Percentiles rank a stretch among this genome's conserved stretches.
Evolutionary conservation across 1,140 invertebrate species (phyloP).

Genomic region (Camponotus pennsylvanicus): DNA sequence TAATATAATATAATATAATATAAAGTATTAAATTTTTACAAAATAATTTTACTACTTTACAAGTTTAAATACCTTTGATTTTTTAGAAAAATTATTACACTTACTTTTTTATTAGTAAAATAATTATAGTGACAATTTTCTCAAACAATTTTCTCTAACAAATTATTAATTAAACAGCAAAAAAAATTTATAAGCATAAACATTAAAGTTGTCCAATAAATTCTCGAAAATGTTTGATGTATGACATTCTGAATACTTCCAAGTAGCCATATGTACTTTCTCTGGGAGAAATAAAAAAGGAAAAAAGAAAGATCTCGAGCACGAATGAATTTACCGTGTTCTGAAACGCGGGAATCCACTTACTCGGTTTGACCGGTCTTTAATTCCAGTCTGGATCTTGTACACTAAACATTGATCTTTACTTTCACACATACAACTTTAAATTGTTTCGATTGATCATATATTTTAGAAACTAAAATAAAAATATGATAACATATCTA

Average conservation of each 20-base stretch:
- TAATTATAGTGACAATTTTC: background rate
- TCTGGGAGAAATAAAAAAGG: slow-evolving; percentile 45
- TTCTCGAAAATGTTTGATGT: slow-evolving; percentile 60
- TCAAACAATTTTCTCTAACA: background rate
- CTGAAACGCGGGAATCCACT: slow-evolving; percentile 36
- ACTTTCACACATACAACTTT: background rate
- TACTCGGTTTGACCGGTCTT: slow-evolving; percentile 39
- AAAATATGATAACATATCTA: background rate
- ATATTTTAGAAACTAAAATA: background rate
- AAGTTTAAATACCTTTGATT: background rate
- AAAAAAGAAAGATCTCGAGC: slow-evolving; percentile 57
- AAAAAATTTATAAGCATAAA: background rate
- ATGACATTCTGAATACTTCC: slow-evolving; percentile 43
- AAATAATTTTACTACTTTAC: background rate
- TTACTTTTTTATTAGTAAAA: background rate
- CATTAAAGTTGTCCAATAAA: background rate
- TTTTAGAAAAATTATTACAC: background rate
- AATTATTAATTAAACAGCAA: background rate
- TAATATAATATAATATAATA: too few relatives aligned
- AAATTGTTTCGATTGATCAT: background rate
- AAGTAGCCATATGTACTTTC: slow-evolving; percentile 64
- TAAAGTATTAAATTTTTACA: too few relatives aligned
- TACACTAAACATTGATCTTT: background rate
- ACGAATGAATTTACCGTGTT: slow-evolving; percentile 32
- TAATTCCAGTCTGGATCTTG: slow-evolving; percentile 11